Conservation (phyloP, 2,113 vertebrate species). For the Hippotragus niger region DNA sequence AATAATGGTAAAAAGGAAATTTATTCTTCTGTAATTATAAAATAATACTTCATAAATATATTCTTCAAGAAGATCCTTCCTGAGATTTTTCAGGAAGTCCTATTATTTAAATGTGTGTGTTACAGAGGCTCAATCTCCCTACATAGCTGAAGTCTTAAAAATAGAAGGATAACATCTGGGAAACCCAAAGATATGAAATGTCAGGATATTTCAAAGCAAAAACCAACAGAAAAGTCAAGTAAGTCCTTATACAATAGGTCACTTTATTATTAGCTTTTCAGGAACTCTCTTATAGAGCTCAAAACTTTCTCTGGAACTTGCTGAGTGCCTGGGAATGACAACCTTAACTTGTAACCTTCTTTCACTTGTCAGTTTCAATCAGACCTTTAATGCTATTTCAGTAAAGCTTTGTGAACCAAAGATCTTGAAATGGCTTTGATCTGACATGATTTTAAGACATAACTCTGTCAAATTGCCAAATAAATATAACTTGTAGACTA, state of each 20-base stretch:
- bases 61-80: background rate
- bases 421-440: conserved; percentile 50
- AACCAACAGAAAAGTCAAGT: background rate
- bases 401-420: conserved; percentile 32
- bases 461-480: conserved; percentile 37
- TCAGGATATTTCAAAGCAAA: background rate
- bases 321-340: background rate
- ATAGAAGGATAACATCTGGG: background rate
- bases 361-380: conserved; percentile 41
- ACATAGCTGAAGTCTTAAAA: background rate
- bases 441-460: conserved; percentile 41
- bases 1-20: background rate
- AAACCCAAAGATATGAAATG: background rate
- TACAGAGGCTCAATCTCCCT: background rate
- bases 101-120: background rate
- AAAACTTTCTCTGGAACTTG: background rate
- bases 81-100: background rate
- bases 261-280: conserved; percentile 23
- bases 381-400: conserved; percentile 23
- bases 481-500: conserved; percentile 24
- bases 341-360: conserved; percentile 15
- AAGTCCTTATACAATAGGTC: background rate
- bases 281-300: background rate
- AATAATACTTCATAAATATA: background rate
- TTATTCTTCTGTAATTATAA: background rate